These are phyloP conservation scores for Acronicta aceris DNA, from an alignment of 2,888 invertebrate genomes.

Conservation along the genomic window DNA sequence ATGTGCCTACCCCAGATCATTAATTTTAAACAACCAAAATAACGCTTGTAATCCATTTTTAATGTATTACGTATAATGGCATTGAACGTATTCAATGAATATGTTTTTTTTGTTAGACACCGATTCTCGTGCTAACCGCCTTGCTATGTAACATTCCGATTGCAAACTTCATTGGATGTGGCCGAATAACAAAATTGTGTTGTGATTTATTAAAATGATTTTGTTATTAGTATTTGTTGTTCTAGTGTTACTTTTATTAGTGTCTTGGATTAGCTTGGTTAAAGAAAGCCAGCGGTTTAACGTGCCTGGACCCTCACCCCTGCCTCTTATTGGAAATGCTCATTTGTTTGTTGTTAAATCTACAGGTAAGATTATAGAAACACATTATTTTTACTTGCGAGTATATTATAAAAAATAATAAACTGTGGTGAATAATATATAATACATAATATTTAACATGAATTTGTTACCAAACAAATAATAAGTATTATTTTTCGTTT, in stretches of 20 bases:
- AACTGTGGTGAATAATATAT: too few species aligned
- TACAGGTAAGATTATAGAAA: slow-evolving; percentile 64
- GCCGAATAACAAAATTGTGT: slow-evolving; percentile 67
- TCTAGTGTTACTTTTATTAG: slow-evolving; percentile 47
- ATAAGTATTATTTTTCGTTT: too few species aligned
- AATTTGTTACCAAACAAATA: too few species aligned
- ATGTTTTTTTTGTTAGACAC: slow-evolving; percentile 15
- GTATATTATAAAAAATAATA: too few species aligned
- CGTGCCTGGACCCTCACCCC: slow-evolving; percentile 70
- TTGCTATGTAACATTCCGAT: slow-evolving; percentile 29
- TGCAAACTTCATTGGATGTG: slow-evolving; percentile 35
- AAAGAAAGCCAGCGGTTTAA: slow-evolving; percentile 59
- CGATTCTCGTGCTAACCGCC: slow-evolving; percentile 25
- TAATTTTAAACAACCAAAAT: slow-evolving; percentile 3
- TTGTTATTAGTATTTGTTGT: slow-evolving; percentile 50
- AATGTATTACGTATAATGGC: slow-evolving; percentile 20
- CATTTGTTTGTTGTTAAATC: slow-evolving; percentile 80
- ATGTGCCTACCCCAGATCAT: not conserved
- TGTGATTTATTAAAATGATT: slow-evolving; percentile 66
- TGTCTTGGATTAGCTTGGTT: slow-evolving; percentile 70
- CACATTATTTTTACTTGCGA: too few species aligned
- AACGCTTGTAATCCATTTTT: slow-evolving; percentile 10
- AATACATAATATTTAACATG: too few species aligned
- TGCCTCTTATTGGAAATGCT: slow-evolving; percentile 87
- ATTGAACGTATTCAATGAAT: slow-evolving; percentile 33